Percentiles rank a stretch among this genome's conserved stretches.
Conservation (phyloP, 2,888 invertebrate genomes). For the Amphimallon solstitiale region DNA sequence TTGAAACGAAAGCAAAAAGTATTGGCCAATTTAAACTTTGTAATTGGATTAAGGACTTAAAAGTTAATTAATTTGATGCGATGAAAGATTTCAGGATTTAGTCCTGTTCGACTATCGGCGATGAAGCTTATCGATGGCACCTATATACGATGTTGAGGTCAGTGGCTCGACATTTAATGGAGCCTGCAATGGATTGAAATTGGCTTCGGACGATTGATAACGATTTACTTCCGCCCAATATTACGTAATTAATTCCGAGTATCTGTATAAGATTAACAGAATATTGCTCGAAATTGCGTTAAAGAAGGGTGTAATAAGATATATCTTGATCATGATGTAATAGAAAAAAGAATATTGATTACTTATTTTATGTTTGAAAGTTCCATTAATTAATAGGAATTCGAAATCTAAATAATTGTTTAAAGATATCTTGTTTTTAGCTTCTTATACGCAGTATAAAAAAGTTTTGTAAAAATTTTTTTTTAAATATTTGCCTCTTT, state of each 20-base stretch:
- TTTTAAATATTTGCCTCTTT: too few species aligned
- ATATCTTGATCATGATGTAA: too few species aligned
- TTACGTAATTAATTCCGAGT: constrained; percentile 29
- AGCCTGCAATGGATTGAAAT: constrained; percentile 32
- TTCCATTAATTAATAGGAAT: too few species aligned
- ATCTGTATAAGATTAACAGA: neutral
- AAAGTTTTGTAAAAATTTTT: too few species aligned
- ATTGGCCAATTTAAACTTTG: constrained; percentile 21
- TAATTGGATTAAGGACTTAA: constrained; percentile 33
- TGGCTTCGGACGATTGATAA: constrained; percentile 33
- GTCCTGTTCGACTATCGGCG: constrained; percentile 25
- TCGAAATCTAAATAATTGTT: too few species aligned
- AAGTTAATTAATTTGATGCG: constrained; percentile 37
- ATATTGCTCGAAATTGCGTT: too few species aligned
- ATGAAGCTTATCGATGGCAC: constrained; percentile 34
- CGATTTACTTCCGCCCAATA: constrained; percentile 37
- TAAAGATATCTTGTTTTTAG: too few species aligned
- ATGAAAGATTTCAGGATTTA: constrained; percentile 36
- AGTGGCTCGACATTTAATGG: constrained; percentile 33
- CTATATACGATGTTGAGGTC: constrained; percentile 35
- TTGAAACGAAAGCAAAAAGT: constrained; percentile 6
- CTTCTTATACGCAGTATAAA: too few species aligned
- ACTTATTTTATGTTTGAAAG: too few species aligned
- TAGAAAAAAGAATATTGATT: too few species aligned
- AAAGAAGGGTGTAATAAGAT: too few species aligned